Evolutionary conservation across 2,797 vertebrate genomes (phyloP).

Genomic region (Sarcophilus harrisii): DNA sequence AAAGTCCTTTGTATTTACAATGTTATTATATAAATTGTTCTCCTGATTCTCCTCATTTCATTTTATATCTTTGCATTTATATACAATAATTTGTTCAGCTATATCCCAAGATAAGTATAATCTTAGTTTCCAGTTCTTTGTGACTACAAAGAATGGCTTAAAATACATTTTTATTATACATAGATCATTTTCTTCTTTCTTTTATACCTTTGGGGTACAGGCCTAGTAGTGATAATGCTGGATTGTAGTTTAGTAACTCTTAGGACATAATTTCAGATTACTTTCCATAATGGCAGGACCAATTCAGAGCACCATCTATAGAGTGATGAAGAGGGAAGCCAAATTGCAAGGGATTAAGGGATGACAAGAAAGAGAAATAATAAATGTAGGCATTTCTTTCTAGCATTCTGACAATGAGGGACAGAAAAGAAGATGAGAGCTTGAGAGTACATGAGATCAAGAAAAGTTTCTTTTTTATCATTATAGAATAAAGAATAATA

Average conservation of each 20-base stretch:
- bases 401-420: not conserved
- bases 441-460: not conserved
- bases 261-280: not conserved
- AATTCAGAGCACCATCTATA: not conserved
- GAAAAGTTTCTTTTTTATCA: not conserved
- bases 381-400: not conserved
- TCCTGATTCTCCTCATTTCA: not conserved
- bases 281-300: not conserved
- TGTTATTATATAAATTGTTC: not conserved
- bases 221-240: not conserved
- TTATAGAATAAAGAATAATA: not conserved
- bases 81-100: not conserved
- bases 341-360: not conserved
- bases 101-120: not conserved
- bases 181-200: not conserved
- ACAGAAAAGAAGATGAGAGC: not conserved
- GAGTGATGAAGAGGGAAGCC: not conserved
- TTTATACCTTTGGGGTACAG: not conserved
- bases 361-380: not conserved
- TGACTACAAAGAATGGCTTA: not conserved
- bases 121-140: not conserved
- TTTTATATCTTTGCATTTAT: not conserved
- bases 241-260: not conserved
- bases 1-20: not conserved
- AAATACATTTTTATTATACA: not conserved